Evolutionary conservation across 1,140 invertebrate species (phyloP), one percentile per base, ranked within the genome.

Genomic region (Aplysia californica): DNA sequence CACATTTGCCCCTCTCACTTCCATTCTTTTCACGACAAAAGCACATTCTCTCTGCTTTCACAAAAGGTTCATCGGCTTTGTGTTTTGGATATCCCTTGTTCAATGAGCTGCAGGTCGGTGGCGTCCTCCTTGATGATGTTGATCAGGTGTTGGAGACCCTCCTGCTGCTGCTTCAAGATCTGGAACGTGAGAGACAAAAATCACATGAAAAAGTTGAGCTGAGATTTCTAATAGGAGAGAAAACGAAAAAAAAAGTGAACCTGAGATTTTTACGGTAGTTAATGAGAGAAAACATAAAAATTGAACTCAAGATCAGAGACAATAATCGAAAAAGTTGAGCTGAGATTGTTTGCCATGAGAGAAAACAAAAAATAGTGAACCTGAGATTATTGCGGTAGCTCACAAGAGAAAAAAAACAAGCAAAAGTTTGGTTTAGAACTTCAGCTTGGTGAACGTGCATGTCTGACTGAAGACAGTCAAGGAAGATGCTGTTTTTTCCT

Each of bases 81-180:
- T 44, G 50, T 55, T 10, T 79, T 67, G 26, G 50, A 18, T 4
- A 96, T 92, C 21, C 94, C 94, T 69, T 95, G 93, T 77, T 94
- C 93, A 35, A 97, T 95, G n/a, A 94, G 92, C 89, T 95, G 94
- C 38, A 97, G 90, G 71, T 94, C 93, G 70, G 93, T 91, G 56
- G 94, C 83, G 88, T 97, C 95, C 35, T 93, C 92, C 79, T 94
- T 94, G 29, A 96, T 93, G 0, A 95, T 95, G 29, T 94, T 92
- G 65, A 96, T 93, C 1, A 97, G 89, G 80, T 96, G 94, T 55
- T 93, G 92, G 91, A 97, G 95, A 0, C 95, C 95, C 75, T 93
- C 92, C 84, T 97, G 96, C 85, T 97, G 94, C 91, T 96, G 93
- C 29, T 92, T 91, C 58, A 96, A 86, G 86, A 96, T 95, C 90